Evolutionary conservation across 2,888 invertebrate species (phyloP).

Genomic region (Venusia cambrica): DNA sequence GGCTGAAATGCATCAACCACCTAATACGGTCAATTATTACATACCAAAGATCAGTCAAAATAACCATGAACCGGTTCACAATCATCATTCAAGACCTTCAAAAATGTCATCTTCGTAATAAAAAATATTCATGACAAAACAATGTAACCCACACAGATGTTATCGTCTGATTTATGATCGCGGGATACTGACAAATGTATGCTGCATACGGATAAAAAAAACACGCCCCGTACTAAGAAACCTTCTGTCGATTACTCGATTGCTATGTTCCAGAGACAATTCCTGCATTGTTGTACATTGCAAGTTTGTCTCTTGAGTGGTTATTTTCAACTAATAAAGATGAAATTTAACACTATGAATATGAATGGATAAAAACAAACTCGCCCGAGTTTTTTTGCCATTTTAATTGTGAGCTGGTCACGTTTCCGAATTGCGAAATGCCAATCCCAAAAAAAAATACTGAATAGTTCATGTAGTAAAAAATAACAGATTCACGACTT

Average conservation of each 20-base stretch:
- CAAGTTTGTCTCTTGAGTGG: no score
- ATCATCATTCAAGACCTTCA: constrained; percentile 21
- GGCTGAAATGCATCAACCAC: constrained; percentile 1
- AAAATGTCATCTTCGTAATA: constrained; percentile 37
- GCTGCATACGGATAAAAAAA: constrained; percentile 21
- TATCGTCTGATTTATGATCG: constrained; percentile 46
- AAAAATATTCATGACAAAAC: constrained; percentile 46
- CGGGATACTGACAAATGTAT: constrained; percentile 45
- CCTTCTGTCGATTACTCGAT: not conserved
- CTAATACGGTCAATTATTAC: no score
- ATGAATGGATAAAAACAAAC: no score
- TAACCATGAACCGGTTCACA: constrained; percentile 7
- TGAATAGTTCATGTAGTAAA: no score
- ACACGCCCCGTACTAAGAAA: constrained; percentile 6
- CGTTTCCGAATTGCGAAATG: no score
- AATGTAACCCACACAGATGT: constrained; percentile 39
- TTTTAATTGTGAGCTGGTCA: no score
- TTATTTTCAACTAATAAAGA: no score
- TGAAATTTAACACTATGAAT: no score
- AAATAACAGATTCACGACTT: no score
- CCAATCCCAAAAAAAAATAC: no score
- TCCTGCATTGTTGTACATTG: constrained; percentile 6
- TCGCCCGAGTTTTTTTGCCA: no score
- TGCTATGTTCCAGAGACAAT: constrained; percentile 3
- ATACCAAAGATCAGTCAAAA: no score